Evolutionary conservation across 1,140 invertebrate genomes (phyloP), one percentile per base, ranked within the genome.

Genomic region (Cardiocondyla obscurior): DNA sequence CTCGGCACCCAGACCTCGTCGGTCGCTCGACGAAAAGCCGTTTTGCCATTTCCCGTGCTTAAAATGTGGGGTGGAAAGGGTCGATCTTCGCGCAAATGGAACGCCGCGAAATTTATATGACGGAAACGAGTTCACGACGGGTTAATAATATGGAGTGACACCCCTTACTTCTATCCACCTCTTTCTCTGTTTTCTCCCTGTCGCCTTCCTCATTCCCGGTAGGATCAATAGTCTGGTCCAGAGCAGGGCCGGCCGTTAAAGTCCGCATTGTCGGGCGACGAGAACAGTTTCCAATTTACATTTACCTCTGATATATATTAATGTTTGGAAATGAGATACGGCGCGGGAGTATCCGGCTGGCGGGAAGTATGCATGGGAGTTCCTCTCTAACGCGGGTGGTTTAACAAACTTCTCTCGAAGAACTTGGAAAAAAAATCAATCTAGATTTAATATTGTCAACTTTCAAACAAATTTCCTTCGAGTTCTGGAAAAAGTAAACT

Each of bases 201-300:
- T 58, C 83, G 42, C 87, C 51, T 82, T 84, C 77, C 85, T 89
- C 88, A 83, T 82, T 51, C 87, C 85, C 73, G 81, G 74, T 85
- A 85, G 89, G 88, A 91, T 90, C 91, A 91, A 92, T 93, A 93
- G 87, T 88, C 83, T 86, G 88, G 87, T 85, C 87, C 84, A 85
- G 85, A 88, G 87, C 86, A 90, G 84, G 85, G 85, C 85, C 88
- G 87, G 60, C 72, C 53, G 39, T 55, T n/a, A 28, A 69, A 76
- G 46, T 65, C 74, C 42, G 46, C 16, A 46, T 58, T 46, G 44
- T 51, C 60, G 86, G 67, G 58, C 53, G 67, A 57, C 76, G 67
- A 49, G 46, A 49, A 49, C 39, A 46, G 58, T 42, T 39, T 77
- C 46, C 62, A 79, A 69, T 79, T 67, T 79, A 69, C 22, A 55